A percentile compares a stretch with the other conserved stretches of the same genome.
phyloP scores from a whole-genome alignment of 1,140 invertebrate genomes.

The Littorina saxatilis region DNA sequence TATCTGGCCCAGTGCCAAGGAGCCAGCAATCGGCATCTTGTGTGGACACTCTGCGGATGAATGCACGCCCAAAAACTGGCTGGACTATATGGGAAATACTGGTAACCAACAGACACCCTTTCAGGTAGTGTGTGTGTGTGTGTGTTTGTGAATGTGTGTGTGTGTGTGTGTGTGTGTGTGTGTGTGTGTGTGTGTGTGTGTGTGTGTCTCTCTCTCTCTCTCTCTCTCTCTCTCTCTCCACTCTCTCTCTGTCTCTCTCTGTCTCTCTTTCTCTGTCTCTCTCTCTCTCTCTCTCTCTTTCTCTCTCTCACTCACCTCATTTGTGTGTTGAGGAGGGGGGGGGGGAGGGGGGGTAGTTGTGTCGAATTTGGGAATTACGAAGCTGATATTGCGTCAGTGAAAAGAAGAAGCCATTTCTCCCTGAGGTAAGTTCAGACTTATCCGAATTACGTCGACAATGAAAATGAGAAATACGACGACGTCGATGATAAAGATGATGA shows the following conservation, averaged over 20 bases:
- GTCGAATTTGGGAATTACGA: no score
- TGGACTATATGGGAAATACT: slow-evolving; percentile 82
- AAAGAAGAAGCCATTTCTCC: no score
- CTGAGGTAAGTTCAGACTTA: no score
- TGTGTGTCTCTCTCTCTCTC: neutral
- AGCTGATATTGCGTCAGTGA: no score
- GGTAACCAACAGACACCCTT: slow-evolving; percentile 86
- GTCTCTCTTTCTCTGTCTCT: neutral
- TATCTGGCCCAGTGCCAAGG: slow-evolving; percentile 84
- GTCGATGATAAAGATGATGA: no score
- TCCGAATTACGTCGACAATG: neutral
- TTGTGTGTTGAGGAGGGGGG: neutral
- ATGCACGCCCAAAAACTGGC: slow-evolving; percentile 66
- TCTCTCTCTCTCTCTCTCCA: neutral
- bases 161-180: slow-evolving; percentile 7
- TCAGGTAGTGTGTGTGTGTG: no score
- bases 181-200: slow-evolving; percentile 7
- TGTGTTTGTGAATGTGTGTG: no score
- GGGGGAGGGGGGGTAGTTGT: no score
- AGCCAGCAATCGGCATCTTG: slow-evolving; percentile 85
- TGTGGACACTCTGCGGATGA: slow-evolving; percentile 79
- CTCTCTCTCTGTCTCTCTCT: neutral
- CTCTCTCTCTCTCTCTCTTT: neutral
- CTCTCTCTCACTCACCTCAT: neutral
- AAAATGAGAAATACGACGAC: no score